Base-by-base conservation (phyloP, 30 jellyfish, hydroid and myxozoan genomes). In the Aurelia coerulea region DNA sequence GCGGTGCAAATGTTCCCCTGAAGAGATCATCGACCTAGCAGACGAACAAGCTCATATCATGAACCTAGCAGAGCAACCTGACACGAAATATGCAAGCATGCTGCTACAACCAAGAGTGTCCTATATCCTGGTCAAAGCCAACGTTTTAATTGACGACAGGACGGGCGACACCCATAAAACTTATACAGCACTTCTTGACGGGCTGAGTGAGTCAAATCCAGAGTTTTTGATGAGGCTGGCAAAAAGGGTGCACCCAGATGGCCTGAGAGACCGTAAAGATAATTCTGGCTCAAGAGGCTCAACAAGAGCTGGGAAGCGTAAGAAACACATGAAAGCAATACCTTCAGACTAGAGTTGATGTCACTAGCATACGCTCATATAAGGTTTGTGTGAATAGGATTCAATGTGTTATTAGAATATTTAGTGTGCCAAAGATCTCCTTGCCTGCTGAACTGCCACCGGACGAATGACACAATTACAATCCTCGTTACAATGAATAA, bases 41-140 rank as follows among this genome's bases (percentile, higher is more conserved):
- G 98, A 93, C 50, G 95, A 87, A 78, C 92, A 87, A 9, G 98
- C 97, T 32, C 56, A 59, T 2, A 91, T 93, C 4, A 94, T 76
- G 73, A 88, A 88, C 65, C 75, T 93, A 0, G 17, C 95, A 17
- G 97, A 82, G 31, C 91, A 83, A 62, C 95, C 98, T 23, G 89
- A 51, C 41, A 68, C 64, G 83, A 80, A 70, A 34, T 93, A 74
- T 70, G 98, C 98, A 33, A 80, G 90, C 51, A 74, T 71, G 35
- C 46, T 66, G 2, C 81, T 93, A 16, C 93, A 81, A 74, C 86
- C 92, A 18, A 41, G 98, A 33, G 76, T 81, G 65, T 59, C 82
- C 7, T 93, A 93, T 69, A 78, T 93, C 29, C 93, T 93, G 7
- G 81, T 93, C 56, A 90, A 32, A 83, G 95, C 82, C 49, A 84